These are phyloP conservation scores for Sterna hirundo DNA, from an alignment of 2,113 vertebrate genomes.

Conservation along the genomic window DNA sequence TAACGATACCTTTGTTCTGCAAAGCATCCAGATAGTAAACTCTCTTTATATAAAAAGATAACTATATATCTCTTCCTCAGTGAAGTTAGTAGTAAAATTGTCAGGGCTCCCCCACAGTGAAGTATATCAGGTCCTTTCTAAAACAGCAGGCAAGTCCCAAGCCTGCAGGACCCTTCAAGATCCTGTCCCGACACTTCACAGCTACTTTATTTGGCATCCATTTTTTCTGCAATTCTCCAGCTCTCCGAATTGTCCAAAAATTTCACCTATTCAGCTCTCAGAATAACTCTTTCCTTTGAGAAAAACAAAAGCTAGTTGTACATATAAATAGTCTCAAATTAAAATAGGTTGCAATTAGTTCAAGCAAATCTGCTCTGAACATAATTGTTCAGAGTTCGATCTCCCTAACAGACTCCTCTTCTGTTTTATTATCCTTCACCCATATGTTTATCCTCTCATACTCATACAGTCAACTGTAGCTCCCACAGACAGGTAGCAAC, in stretches of 20 bases:
- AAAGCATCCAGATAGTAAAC: constrained; percentile 37
- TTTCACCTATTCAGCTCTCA: neutral
- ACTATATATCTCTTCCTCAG: neutral
- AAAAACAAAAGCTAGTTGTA: neutral
- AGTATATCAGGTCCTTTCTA: neutral
- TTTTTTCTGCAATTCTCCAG: neutral
- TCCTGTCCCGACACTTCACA: neutral
- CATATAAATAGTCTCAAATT: neutral
- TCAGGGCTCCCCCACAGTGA: neutral
- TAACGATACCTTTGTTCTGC: constrained; percentile 33
- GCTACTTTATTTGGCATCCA: neutral
- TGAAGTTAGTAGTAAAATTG: constrained; percentile 7
- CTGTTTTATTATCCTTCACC: neutral
- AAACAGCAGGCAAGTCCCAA: neutral
- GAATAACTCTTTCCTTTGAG: neutral
- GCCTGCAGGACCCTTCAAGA: neutral
- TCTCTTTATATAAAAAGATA: neutral
- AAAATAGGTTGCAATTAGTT: neutral
- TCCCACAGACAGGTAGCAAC: neutral
- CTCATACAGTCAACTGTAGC: neutral
- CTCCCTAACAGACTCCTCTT: neutral
- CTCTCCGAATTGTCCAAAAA: neutral
- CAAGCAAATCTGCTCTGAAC: neutral
- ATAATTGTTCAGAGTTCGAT: neutral
- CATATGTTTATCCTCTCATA: neutral